Evolutionary conservation across 2,888 invertebrate genomes (phyloP), one percentile per base, ranked within the genome.

Genomic region (Tetragnatha montana): DNA sequence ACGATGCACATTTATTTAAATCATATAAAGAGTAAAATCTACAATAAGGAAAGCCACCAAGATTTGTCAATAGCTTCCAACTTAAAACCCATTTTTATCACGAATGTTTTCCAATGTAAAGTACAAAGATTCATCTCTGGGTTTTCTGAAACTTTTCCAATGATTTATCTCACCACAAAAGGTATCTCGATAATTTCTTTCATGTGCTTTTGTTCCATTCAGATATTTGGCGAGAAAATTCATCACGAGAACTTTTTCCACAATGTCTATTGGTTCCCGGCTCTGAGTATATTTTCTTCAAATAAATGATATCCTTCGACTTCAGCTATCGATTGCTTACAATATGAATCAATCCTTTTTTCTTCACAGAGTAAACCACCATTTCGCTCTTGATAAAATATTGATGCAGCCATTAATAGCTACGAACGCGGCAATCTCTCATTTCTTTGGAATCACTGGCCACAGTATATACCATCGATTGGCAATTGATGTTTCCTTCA

Each of bases 371-470:
- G 50, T 85, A 85, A 49, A 85, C 49, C 70, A 85, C 78, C 70
- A 85, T 85, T 85, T 85, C 76, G 17, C 76, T 78, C 70, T 85
- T 50, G 85, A 85, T 85, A 85, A 85, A 85, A 85, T 85, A 85
- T 85, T 85, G 85, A 78, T 76, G 70, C 12, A 50, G 76, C 78
- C 78, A 78, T 78, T 85, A 85, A 76, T 78, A 71, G 85, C 78
- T 70, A 69, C 50, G 81, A 82, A 74, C 73, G 49, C 78, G 22
- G 78, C 78, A 85, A 85, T 85, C 85, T 85, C 85, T 85, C 85
- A 85, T 79, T 85, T 85, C 76, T 85, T 78, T 79, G 85, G 78
- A 85, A 85, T 78, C 78, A 50, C 17, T 19, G 85, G 50, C 70
- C 71, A 78, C 51, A 76, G 76, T 76, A 85, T 85, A 85, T 71